phyloP scores from a whole-genome alignment of 2,797 vertebrate genomes.

The Pseudopleuronectes americanus region DNA sequence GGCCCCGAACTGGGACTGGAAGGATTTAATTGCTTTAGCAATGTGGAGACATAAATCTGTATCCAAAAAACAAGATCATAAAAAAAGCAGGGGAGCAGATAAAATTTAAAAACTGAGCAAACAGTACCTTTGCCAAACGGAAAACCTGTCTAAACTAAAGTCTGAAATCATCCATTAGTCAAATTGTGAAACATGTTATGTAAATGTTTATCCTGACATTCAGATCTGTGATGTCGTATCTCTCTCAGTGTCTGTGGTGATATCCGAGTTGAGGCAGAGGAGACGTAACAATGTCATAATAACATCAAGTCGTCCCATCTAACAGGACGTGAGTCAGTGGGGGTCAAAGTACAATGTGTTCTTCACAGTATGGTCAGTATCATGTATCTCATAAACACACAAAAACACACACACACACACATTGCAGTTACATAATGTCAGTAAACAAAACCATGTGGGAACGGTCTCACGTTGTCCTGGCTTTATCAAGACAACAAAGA shows the following conservation, averaged over 20 bases:
- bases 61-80: background rate
- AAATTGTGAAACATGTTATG: background rate
- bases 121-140: background rate
- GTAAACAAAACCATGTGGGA: slow-evolving; percentile 60
- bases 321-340: slow-evolving; percentile 40
- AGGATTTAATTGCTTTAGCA: slow-evolving; percentile 13
- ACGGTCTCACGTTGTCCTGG: slow-evolving; percentile 25
- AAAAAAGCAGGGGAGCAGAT: background rate
- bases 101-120: background rate
- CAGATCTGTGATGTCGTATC: background rate
- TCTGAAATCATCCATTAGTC: background rate
- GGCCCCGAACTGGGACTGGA: slow-evolving; percentile 1
- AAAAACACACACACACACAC: slow-evolving; percentile 6
- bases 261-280: background rate
- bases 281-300: slow-evolving; percentile 29
- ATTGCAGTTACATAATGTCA: slow-evolving; percentile 44
- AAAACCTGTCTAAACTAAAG: background rate
- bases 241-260: background rate
- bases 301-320: slow-evolving; percentile 40
- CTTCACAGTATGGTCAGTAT: slow-evolving; percentile 42
- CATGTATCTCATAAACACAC: slow-evolving; percentile 44
- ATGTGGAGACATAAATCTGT: background rate
- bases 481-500: slow-evolving; percentile 37
- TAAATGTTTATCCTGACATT: background rate
- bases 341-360: slow-evolving; percentile 59